These are phyloP conservation scores for Parauchenoglanis ngamensis DNA, from an alignment of 2,797 vertebrate genomes.

Conservation along the genomic window DNA sequence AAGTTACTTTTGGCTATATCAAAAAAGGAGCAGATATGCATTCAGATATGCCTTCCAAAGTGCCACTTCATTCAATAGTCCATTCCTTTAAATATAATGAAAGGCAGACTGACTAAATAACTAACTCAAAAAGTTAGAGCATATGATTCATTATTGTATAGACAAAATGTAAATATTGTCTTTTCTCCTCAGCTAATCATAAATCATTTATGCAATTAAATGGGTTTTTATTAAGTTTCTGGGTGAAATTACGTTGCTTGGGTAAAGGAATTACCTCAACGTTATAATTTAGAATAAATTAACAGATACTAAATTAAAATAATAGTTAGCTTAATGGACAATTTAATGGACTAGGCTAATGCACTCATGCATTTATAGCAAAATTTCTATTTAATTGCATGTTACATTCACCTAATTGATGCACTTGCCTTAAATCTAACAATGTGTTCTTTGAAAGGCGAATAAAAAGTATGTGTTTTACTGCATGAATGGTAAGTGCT, in stretches of 20 bases:
- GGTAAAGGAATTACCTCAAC: constrained; percentile 40
- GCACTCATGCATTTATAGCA: constrained; percentile 50
- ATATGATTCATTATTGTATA: constrained; percentile 24
- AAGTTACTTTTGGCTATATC: constrained; percentile 20
- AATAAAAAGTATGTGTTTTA: constrained; percentile 46
- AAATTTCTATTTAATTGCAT: constrained; percentile 51
- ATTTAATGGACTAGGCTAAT: constrained; percentile 51
- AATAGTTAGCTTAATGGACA: constrained; percentile 51
- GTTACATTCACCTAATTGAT: constrained; percentile 47
- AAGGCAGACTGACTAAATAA: constrained; percentile 19
- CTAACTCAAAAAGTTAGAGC: constrained; percentile 34
- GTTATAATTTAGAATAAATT: constrained; percentile 48
- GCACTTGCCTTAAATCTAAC: constrained; percentile 50
- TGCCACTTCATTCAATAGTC: constrained; percentile 1
- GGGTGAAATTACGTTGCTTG: constrained; percentile 24
- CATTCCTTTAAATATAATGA: constrained; percentile 18
- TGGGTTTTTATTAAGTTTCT: constrained; percentile 39
- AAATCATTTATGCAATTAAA: constrained; percentile 31
- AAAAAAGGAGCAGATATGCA: constrained; percentile 10
- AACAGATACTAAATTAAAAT: constrained; percentile 49
- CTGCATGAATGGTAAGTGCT: constrained; percentile 48
- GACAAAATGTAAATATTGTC: constrained; percentile 7
- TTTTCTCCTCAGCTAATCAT: constrained; percentile 18
- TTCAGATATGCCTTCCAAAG: not conserved
- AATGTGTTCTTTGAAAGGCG: constrained; percentile 49